A percentile compares a stretch with the other conserved stretches of the same genome.
These are phyloP conservation scores for Verasper variegatus DNA, from an alignment of 2,113 vertebrate species.

Conservation along the genomic window DNA sequence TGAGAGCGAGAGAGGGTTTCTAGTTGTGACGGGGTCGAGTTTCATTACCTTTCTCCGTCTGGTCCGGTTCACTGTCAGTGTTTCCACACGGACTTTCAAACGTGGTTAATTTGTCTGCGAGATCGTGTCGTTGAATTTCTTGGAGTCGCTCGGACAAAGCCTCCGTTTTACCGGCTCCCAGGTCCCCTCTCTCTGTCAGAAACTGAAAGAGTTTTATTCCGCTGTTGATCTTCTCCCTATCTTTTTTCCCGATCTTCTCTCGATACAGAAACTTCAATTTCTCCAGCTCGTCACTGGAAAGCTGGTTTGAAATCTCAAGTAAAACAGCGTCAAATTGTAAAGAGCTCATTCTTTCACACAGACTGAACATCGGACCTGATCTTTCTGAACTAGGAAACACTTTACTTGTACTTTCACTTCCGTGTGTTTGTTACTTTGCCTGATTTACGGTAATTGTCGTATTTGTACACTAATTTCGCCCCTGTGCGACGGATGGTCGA, in stretches of 20 bases:
- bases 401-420: slow-evolving; percentile 59
- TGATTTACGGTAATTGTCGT: too few species aligned
- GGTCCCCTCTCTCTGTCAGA: slow-evolving; percentile 70
- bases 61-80: not conserved
- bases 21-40: too few species aligned
- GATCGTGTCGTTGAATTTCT: slow-evolving; percentile 42
- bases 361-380: rapidly evolving
- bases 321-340: slow-evolving; percentile 62
- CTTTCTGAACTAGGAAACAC: slow-evolving; percentile 1
- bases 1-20: too few species aligned
- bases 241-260: slow-evolving; percentile 64
- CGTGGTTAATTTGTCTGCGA: slow-evolving; percentile 34
- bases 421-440: not conserved
- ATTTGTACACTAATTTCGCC: too few species aligned
- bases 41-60: slow-evolving; percentile 73
- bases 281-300: slow-evolving; percentile 35
- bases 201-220: slow-evolving; percentile 70
- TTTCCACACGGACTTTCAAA: not conserved
- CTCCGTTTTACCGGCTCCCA: not conserved
- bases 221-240: slow-evolving; percentile 36
- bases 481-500: too few species aligned
- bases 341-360: slow-evolving; percentile 7
- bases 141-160: slow-evolving; percentile 29
- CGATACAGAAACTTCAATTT: slow-evolving; percentile 78
- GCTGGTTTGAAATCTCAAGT: slow-evolving; percentile 66